Base-by-base conservation (phyloP, 2,888 invertebrate species). In the Zygaena filipendulae region DNA sequence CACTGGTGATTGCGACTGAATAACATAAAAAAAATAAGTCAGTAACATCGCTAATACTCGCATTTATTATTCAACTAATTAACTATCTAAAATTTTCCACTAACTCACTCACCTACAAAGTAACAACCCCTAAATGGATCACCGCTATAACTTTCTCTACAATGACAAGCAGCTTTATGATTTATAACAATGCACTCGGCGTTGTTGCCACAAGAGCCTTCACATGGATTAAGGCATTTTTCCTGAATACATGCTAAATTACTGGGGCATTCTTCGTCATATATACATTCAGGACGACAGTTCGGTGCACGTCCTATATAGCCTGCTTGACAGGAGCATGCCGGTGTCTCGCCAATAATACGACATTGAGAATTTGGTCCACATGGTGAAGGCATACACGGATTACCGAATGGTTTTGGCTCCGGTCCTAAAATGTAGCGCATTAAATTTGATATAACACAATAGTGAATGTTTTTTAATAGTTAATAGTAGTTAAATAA, bases 331-430 rank as follows among this genome's bases (percentile, higher is more conserved):
- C 92, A 93, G 34, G 91, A 90, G 58, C 93, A 93, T 22, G 89
- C 89, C 11, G 91, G 86, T 42, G 87, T 87, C 48, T 87, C 87
- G 40, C 90, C 88, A 38, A 89, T 82, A 27, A 86, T 82, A 43
- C 88, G 85, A 68, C 94, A 94, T 66, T 90, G 87, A 13, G 92
- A 90, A 62, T 92, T 88, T 11, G 89, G 87, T 29, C 93, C 93
- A 59, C 93, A 94, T 3, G 92, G 92, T 34, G 91, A 87, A 22
- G 92, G 91, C 37, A 86, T 64, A 57, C 94, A 94, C 26, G 91
- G 90, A 64, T 91, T 87, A 42, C 77, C 82, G 43, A 80, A 81
- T 38, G 86, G 84, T 60, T 71, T 69, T 40, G 67, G 59, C 49
- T 77, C 68, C 33, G 70, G 68, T 51, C 67, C 84, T 85, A 81